Percentiles rank a stretch among this genome's conserved stretches.
phyloP scores from a whole-genome alignment of 2,113 vertebrate species.

The Erythrolamprus reginae region DNA sequence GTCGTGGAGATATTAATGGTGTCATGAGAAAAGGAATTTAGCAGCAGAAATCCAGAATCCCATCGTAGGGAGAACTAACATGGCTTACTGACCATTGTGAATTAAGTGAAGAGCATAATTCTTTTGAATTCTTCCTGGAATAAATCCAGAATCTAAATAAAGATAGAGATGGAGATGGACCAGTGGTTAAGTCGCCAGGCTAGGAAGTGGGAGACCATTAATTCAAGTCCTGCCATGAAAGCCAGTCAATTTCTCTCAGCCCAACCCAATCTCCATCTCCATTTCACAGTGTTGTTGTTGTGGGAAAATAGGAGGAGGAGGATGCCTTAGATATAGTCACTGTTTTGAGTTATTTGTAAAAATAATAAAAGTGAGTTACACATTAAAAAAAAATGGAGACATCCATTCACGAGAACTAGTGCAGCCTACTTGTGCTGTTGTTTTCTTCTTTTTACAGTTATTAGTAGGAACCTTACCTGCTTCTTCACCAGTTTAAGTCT shows the following conservation, averaged over 20 bases:
- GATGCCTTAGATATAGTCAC: background rate
- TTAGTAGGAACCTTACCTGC: background rate
- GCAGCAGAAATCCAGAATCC: background rate
- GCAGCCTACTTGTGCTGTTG: background rate
- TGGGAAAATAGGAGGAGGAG: background rate
- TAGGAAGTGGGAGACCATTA: background rate
- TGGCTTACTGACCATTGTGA: background rate
- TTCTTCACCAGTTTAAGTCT: background rate
- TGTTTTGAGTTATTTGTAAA: background rate
- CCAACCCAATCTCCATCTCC: too few relatives aligned
- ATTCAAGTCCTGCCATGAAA: background rate
- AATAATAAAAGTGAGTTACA: background rate
- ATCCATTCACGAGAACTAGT: background rate
- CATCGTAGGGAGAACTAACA: background rate
- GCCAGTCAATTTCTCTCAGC: background rate
- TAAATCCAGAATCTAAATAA: background rate
- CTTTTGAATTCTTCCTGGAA: background rate
- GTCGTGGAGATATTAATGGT: background rate
- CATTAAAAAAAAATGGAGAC: background rate
- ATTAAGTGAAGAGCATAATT: background rate
- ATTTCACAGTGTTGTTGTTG: background rate
- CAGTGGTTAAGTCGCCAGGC: background rate
- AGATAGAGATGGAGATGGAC: background rate
- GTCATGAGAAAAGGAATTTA: background rate
- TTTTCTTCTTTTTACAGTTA: background rate